A percentile compares a stretch with the other conserved stretches of the same genome.
phyloP scores from a whole-genome alignment of 2,888 invertebrate species.

The Tipula vernalis region DNA sequence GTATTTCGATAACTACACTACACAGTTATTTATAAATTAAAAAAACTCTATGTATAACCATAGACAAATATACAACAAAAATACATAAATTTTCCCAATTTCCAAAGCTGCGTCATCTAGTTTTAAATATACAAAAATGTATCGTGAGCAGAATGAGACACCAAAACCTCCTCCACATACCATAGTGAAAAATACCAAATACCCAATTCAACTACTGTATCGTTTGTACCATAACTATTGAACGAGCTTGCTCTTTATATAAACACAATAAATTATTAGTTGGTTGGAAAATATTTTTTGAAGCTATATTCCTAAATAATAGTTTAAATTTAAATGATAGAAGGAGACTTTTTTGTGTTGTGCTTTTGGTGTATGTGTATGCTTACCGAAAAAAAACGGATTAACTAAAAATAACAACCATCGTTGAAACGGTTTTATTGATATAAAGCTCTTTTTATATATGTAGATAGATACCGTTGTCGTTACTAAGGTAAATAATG shows the following conservation, averaged over 20 bases:
- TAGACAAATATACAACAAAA: not conserved
- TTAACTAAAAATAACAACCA: not conserved
- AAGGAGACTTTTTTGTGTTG: not conserved
- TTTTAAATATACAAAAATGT: not conserved
- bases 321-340: not conserved
- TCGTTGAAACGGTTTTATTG: not conserved
- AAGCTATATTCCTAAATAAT: not conserved
- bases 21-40: not conserved
- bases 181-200: not conserved
- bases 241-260: not conserved
- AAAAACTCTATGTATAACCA: not conserved
- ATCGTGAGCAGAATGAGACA: not conserved
- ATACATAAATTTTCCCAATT: not conserved
- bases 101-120: not conserved
- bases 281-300: not conserved
- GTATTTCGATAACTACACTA: not conserved
- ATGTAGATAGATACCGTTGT: not conserved
- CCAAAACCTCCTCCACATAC: not conserved
- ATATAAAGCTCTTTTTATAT: not conserved
- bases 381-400: not conserved
- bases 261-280: not conserved
- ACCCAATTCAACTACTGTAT: not conserved
- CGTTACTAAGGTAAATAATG: not conserved
- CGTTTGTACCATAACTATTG: not conserved
- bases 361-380: not conserved